These are phyloP conservation scores for Hydrocynus forskahlii DNA, from an alignment of 2,797 vertebrate species.

Conservation along the genomic window DNA sequence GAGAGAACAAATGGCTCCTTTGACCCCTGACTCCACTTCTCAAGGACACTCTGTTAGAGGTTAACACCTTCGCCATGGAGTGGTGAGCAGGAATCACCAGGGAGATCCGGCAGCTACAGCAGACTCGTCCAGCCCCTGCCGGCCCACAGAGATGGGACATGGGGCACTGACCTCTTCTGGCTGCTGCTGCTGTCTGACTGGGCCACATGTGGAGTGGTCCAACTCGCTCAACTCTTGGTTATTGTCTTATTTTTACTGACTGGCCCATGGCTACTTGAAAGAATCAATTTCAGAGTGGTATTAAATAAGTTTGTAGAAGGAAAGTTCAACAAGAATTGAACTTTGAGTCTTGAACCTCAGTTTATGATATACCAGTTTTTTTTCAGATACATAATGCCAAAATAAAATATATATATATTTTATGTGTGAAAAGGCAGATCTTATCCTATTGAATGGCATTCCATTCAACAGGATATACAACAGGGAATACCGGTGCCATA, in stretches of 20 bases:
- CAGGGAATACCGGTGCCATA: too few species aligned
- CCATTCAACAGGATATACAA: too few species aligned
- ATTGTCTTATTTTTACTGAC: not conserved
- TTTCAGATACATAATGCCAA: too few species aligned
- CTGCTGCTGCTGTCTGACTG: slow-evolving; percentile 50
- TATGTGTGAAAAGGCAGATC: too few species aligned
- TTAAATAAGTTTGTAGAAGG: slow-evolving; percentile 24
- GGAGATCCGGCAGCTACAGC: slow-evolving; percentile 44
- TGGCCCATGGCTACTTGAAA: not conserved
- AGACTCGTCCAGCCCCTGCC: slow-evolving; percentile 27
- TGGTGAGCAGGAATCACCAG: slow-evolving; percentile 48
- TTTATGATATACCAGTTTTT: too few species aligned
- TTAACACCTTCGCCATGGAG: slow-evolving; percentile 46
- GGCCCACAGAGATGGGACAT: slow-evolving; percentile 39
- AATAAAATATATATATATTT: too few species aligned
- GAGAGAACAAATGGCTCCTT: slow-evolving; percentile 51
- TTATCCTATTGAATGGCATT: too few species aligned
- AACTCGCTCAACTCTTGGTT: slow-evolving; percentile 32
- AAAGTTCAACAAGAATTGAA: slow-evolving; percentile 14
- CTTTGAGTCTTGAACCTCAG: not conserved
- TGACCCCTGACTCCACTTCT: slow-evolving; percentile 56
- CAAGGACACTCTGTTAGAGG: slow-evolving; percentile 58
- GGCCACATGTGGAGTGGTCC: slow-evolving; percentile 46
- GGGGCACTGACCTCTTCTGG: slow-evolving; percentile 47
- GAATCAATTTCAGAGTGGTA: slow-evolving; percentile 7